Base-by-base conservation (phyloP, 2,797 vertebrate species). In the Sparidentex hasta region DNA sequence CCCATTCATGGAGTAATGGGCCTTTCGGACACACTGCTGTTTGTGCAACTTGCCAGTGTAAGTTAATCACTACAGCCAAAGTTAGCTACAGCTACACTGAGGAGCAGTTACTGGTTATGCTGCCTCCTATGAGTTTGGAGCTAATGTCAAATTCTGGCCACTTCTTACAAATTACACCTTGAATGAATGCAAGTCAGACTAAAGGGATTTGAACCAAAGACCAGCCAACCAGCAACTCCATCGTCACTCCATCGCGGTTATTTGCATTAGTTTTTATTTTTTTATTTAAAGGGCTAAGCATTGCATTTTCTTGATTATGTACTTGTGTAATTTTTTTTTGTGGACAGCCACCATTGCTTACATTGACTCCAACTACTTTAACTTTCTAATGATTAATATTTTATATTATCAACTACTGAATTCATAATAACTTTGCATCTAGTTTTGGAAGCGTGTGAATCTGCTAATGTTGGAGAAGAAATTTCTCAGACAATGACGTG, bases 241-340 rank as follows among this genome's bases (percentile, higher is more conserved):
- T 7, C 3, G 1, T 57, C 58, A 18, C 33, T 71, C 41, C 57
- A 43, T n/a, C n/a, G 58, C 25, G 66, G 67, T 4, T 0, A 52
- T 65, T 83, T 74, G 67, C 73, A 62, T 87, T 78, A 59, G 69
- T 58, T 65, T 86, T 68, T 66, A 33, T 58, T 65, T 86, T 68
- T 66, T 43, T 27, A 41, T 33, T 33, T 8, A 74, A 74, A 69
- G 2, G 3, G 33, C 33, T 11, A 29, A 47, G 51, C n/a, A 13
- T 44, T 18, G 16, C 3, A 33, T 71, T 81, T 62, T 71, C 27
- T 57, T 7, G 1, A 48, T 56, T 0, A 51, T 46, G n/a, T 52
- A 47, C 54, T 51, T 64, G 50, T 65, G 8, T 33, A 65, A 55
- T 56, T 21, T 33, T 33, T 29, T 33, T 14, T 66, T 33, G 23